Conservation (phyloP, 1,140 invertebrate genomes). For the Lucilia sericata region DNA sequence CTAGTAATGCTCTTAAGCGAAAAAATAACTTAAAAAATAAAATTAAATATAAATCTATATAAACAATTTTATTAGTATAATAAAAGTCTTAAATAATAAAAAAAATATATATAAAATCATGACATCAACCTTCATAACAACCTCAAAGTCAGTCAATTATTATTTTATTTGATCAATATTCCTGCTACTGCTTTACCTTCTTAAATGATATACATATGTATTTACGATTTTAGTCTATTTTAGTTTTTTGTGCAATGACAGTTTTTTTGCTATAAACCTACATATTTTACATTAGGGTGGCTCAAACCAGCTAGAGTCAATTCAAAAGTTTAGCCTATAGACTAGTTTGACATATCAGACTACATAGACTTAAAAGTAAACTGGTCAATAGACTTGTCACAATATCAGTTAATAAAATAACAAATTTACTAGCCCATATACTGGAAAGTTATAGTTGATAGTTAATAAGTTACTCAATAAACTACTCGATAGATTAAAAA, state of each 20-base stretch:
- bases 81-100: background rate
- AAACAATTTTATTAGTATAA: background rate
- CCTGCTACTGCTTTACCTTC: background rate
- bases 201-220: background rate
- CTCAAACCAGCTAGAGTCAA: too few species aligned
- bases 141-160: constrained; percentile 11
- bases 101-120: background rate
- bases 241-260: background rate
- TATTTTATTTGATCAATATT: constrained; percentile 19
- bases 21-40: background rate
- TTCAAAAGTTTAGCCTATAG: too few species aligned
- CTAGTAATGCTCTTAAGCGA: background rate
- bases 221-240: background rate
- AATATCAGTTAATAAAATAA: too few species aligned
- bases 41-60: background rate
- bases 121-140: constrained; percentile 25
- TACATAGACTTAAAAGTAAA: too few species aligned
- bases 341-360: too few species aligned
- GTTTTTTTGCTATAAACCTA: background rate
- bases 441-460: too few species aligned
- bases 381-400: too few species aligned
- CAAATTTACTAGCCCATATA: too few species aligned
- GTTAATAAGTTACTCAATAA: too few species aligned
- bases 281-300: too few species aligned
- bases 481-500: too few species aligned